A percentile compares a stretch with the other conserved stretches of the same genome.
Evolutionary conservation across 1,140 invertebrate species (phyloP).

Genomic region (Goniozus legneri): DNA sequence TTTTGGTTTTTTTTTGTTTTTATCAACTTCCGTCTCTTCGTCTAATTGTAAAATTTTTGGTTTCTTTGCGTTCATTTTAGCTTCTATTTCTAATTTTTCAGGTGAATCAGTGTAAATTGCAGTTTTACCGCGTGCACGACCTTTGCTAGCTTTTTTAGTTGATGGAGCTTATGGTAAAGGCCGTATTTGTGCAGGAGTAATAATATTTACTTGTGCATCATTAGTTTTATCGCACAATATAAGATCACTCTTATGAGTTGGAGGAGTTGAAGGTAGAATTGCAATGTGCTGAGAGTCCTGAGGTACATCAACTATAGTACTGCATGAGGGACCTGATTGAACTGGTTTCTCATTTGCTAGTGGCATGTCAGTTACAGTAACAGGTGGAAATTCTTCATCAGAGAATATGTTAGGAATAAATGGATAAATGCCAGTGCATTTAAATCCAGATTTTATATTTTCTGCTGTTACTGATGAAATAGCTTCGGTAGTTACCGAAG

Average conservation of each 20-base stretch:
- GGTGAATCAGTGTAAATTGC: not conserved
- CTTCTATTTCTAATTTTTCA: not conserved
- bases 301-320: too few relatives aligned
- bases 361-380: not conserved
- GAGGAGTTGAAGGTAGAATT: not conserved
- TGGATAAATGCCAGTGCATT: not conserved
- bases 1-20: not conserved
- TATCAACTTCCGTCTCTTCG: not conserved
- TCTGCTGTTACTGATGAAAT: not conserved
- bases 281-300: not conserved
- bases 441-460: not conserved
- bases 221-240: not conserved
- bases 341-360: not conserved
- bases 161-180: not conserved
- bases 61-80: not conserved
- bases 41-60: not conserved
- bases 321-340: not conserved
- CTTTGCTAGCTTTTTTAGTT: not conserved
- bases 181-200: not conserved
- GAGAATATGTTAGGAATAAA: not conserved
- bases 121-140: not conserved
- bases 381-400: not conserved
- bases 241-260: not conserved
- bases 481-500: not conserved
- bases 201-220: not conserved